These are phyloP conservation scores for Euwallacea similis DNA, from an alignment of 1,140 invertebrate genomes.

Conservation along the genomic window DNA sequence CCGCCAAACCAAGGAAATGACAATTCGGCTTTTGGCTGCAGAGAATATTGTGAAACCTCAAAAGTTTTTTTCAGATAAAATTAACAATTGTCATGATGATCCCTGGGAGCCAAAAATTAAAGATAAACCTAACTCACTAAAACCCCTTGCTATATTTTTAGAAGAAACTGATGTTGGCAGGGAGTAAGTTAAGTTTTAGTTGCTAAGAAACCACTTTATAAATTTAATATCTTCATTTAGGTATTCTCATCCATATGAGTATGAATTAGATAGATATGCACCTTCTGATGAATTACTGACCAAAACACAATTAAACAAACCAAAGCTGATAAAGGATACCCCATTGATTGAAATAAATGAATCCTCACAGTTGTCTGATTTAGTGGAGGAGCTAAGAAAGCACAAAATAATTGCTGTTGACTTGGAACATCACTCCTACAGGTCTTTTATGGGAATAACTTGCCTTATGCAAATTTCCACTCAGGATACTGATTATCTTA, in stretches of 20 bases:
- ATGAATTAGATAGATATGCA: conserved; percentile 76
- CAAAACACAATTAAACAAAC: conserved; percentile 50
- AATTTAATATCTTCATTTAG: conserved; percentile 48
- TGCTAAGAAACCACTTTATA: not conserved
- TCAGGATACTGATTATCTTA: conserved; percentile 80
- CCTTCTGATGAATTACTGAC: conserved; percentile 58
- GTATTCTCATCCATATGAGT: conserved; percentile 87
- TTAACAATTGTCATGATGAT: conserved; percentile 75
- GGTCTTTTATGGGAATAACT: conserved; percentile 81
- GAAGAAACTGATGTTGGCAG: conserved; percentile 63
- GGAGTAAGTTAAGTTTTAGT: conserved; percentile 44
- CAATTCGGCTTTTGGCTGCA: conserved; percentile 67
- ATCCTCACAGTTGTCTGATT: conserved; percentile 62
- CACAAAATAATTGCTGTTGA: conserved; percentile 81
- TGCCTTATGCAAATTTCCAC: conserved; percentile 97
- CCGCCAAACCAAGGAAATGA: not conserved
- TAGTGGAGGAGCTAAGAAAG: conserved; percentile 68
- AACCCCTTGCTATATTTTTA: conserved; percentile 73
- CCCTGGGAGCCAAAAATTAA: conserved; percentile 82
- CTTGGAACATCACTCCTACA: conserved; percentile 86
- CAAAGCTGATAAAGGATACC: conserved; percentile 63
- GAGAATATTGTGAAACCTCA: conserved; percentile 83
- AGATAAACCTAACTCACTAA: conserved; percentile 86
- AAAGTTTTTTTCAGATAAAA: conserved; percentile 78
- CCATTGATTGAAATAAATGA: conserved; percentile 71